Conservation (phyloP, 2,113 vertebrate genomes). For the Kryptolebias marmoratus region DNA sequence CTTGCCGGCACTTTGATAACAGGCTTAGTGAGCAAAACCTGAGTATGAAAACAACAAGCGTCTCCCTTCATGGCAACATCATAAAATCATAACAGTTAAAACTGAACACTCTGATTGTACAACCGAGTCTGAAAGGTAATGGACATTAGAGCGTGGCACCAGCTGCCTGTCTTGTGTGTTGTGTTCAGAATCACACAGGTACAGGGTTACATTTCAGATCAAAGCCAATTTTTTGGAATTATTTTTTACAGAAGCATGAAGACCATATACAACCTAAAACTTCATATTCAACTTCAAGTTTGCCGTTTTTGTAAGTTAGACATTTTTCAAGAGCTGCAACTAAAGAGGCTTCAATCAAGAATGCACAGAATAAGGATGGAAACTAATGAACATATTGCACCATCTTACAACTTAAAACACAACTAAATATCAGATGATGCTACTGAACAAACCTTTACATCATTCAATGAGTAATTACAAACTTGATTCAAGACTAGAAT, state of each 20-base stretch:
- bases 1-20: constrained; percentile 18
- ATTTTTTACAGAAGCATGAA: background rate
- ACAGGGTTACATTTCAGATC: background rate
- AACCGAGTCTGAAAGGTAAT: constrained; percentile 20
- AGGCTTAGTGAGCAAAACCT: constrained; percentile 62
- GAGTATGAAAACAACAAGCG: constrained; percentile 55
- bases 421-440: constrained; percentile 32
- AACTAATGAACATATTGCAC: constrained; percentile 31
- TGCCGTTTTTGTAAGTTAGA: constrained; percentile 28
- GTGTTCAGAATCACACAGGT: background rate
- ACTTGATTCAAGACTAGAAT: constrained; percentile 15
- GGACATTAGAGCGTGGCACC: constrained; percentile 7
- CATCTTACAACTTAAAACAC: constrained; percentile 41
- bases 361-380: background rate
- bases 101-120: constrained; percentile 21
- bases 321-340: constrained; percentile 3
- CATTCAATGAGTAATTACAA: background rate
- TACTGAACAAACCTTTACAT: constrained; percentile 22
- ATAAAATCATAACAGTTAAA: constrained; percentile 45
- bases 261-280: constrained; percentile 1
- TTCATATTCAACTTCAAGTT: constrained; percentile 19
- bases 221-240: background rate
- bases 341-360: background rate
- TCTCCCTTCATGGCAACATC: constrained; percentile 19
- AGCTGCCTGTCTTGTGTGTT: background rate